These are phyloP conservation scores for Phalera bucephala DNA, from an alignment of 2,888 invertebrate genomes.

Conservation along the genomic window DNA sequence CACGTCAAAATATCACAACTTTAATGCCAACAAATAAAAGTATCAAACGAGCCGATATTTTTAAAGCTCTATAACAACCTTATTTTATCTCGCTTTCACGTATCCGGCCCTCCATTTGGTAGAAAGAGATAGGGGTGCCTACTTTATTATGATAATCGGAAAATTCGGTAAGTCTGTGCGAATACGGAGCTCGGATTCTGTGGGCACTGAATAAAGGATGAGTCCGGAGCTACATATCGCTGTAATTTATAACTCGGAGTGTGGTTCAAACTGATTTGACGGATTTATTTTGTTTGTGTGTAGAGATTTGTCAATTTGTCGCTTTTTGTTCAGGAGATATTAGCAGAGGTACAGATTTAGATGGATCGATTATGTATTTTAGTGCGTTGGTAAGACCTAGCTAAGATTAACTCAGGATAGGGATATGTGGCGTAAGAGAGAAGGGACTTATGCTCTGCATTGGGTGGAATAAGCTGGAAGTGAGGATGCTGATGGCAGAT, in stretches of 20 bases:
- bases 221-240: constrained; percentile 49
- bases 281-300: constrained; percentile 25
- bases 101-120: neutral
- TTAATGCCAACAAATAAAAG: constrained; percentile 22
- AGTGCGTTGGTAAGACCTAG: no score
- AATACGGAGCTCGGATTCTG: constrained; percentile 45
- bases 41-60: constrained; percentile 25
- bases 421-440: no score
- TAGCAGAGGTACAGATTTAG: no score
- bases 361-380: no score
- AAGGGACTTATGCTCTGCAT: no score
- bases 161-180: constrained; percentile 64
- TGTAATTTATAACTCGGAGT: constrained; percentile 43
- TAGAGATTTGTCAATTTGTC: constrained; percentile 22
- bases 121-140: constrained; percentile 40
- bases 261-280: constrained; percentile 35
- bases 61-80: constrained; percentile 26
- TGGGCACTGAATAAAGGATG: constrained; percentile 65
- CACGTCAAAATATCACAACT: constrained; percentile 14
- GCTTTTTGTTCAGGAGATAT: constrained; percentile 4
- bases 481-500: no score
- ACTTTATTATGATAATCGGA: constrained; percentile 76
- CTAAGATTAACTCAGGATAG: no score
- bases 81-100: constrained; percentile 4
- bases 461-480: no score